phyloP scores from a whole-genome alignment of 2,888 invertebrate genomes.

The Loripinus fragilis region DNA sequence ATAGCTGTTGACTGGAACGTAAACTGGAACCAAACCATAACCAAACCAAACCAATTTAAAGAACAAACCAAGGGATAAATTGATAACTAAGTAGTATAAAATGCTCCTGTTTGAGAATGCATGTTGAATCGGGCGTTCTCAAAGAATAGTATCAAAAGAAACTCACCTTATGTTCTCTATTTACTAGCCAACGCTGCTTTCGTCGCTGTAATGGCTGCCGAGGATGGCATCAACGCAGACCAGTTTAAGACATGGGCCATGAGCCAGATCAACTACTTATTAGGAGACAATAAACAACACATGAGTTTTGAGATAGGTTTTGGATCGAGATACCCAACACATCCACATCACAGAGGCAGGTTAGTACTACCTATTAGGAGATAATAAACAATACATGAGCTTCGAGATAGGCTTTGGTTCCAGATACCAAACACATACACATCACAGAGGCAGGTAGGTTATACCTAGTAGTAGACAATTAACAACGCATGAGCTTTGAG shows the following conservation, averaged over 20 bases:
- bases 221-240: neutral
- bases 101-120: no score
- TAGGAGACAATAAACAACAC: conserved; percentile 45
- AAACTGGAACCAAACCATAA: no score
- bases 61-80: no score
- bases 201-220: neutral
- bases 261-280: neutral
- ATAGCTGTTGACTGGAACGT: no score
- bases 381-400: conserved; percentile 62
- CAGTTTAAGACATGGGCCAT: neutral
- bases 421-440: conserved; percentile 73
- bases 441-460: conserved; percentile 73
- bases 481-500: conserved; percentile 68
- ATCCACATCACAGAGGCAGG: conserved; percentile 77
- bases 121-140: no score
- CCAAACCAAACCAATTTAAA: no score
- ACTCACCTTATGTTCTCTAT: no score
- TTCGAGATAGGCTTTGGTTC: conserved; percentile 76
- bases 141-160: no score
- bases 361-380: conserved; percentile 31
- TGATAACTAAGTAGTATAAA: no score
- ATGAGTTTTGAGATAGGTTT: conserved; percentile 76
- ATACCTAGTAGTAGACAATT: conserved; percentile 20
- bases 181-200: neutral
- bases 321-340: conserved; percentile 71